Percentiles rank a stretch among this genome's conserved stretches.
Evolutionary conservation across 1,140 invertebrate genomes (phyloP).

Genomic region (Aphidius gifuensis): DNA sequence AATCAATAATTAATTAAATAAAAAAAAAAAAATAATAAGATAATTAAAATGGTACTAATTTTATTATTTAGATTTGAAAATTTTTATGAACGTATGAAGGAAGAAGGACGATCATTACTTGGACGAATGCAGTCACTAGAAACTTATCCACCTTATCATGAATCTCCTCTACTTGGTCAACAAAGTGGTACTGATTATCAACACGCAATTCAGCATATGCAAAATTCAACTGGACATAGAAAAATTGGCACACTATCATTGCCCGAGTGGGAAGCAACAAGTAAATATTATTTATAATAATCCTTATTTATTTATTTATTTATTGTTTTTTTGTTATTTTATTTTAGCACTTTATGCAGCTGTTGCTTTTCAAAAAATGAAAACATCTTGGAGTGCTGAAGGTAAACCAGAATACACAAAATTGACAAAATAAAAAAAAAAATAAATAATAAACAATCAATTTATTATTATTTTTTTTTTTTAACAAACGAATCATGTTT

Average conservation of each 20-base stretch:
- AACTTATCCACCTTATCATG: conserved; percentile 56
- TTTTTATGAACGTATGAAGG: conserved; percentile 68
- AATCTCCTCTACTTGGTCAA: conserved; percentile 58
- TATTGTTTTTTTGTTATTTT: conserved; percentile 29
- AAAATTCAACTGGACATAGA: conserved; percentile 49
- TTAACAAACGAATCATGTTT: neutral
- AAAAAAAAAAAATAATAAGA: conserved; percentile 40
- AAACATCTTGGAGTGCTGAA: conserved; percentile 62
- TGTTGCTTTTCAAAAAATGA: conserved; percentile 81
- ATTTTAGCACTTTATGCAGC: conserved; percentile 79
- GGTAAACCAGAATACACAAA: conserved; percentile 60
- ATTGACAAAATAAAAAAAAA: conserved; percentile 4
- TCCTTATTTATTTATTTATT: conserved; percentile 5
- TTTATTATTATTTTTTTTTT: no score
- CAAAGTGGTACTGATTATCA: conserved; percentile 65
- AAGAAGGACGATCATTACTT: conserved; percentile 54
- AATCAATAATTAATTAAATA: conserved; percentile 46
- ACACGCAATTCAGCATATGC: conserved; percentile 65
- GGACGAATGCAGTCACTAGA: conserved; percentile 69
- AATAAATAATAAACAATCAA: neutral
- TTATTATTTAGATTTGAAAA: conserved; percentile 65
- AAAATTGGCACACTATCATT: conserved; percentile 78
- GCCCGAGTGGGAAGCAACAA: conserved; percentile 90
- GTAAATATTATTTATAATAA: conserved; percentile 59
- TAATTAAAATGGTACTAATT: neutral